Percentiles rank a stretch among this genome's conserved stretches.
These are phyloP conservation scores for Oreochromis grahami DNA, from an alignment of 2,797 vertebrate species.

Conservation along the genomic window DNA sequence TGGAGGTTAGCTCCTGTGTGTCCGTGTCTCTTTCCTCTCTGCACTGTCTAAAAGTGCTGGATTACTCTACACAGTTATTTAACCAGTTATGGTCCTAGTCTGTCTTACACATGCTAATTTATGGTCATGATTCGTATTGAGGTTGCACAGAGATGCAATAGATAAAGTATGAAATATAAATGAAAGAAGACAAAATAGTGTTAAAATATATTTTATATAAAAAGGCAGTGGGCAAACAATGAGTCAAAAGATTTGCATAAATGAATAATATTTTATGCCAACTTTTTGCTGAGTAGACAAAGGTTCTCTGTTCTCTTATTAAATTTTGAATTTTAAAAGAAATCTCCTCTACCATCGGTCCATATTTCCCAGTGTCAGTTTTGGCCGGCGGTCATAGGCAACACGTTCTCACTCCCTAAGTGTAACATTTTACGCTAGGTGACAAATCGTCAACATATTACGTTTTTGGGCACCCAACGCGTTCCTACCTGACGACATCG, in stretches of 20 bases:
- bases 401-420: no score
- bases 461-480: no score
- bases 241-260: neutral
- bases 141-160: neutral
- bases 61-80: neutral
- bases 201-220: neutral
- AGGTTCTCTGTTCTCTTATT: neutral
- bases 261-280: neutral
- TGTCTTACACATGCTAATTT: neutral
- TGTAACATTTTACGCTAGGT: no score
- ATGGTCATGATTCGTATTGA: neutral
- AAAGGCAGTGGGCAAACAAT: neutral
- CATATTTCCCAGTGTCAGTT: neutral
- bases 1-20: neutral
- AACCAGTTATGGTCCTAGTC: neutral
- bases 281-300: neutral
- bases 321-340: rapidly evolving
- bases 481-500: no score
- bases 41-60: neutral
- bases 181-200: neutral
- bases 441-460: no score
- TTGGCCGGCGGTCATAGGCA: no score
- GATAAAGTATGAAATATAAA: neutral
- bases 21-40: neutral
- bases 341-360: neutral